Conservation (phyloP, 2,113 vertebrate genomes). For the Brachyhypopomus gauderio region DNA sequence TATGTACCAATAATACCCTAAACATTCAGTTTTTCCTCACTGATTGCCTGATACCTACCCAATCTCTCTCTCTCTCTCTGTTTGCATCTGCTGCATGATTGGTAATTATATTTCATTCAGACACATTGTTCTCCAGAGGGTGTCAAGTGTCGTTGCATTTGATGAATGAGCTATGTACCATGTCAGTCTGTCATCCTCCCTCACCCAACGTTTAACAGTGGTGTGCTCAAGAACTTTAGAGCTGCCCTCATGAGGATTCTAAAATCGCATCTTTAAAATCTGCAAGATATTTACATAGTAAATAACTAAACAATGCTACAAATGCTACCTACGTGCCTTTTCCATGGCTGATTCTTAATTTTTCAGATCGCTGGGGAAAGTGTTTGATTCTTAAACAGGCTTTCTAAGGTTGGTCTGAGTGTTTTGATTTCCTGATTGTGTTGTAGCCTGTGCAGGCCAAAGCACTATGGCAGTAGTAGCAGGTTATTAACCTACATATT, state of each 20-base stretch:
- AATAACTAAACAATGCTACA: no score
- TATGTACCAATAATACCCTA: background rate
- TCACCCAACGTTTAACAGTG: background rate
- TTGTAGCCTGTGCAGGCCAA: background rate
- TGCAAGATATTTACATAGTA: no score
- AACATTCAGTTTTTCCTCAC: background rate
- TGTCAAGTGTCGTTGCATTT: background rate
- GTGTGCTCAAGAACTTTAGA: no score
- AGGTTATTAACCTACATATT: background rate
- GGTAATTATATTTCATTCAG: conserved; percentile 3
- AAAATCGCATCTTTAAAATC: no score
- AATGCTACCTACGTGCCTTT: no score
- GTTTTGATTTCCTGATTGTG: background rate
- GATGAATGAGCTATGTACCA: no score
- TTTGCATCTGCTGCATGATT: background rate
- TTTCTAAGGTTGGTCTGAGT: background rate
- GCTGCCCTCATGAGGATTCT: no score
- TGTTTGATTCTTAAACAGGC: background rate
- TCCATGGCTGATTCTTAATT: background rate
- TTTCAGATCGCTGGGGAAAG: background rate
- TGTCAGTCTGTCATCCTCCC: background rate
- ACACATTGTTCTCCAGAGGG: background rate
- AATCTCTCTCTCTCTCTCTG: conserved; percentile 24
- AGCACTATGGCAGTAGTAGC: background rate
- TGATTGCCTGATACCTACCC: conserved; percentile 42